These are phyloP conservation scores for Tetragonula clypearis DNA, from an alignment of 1,140 invertebrate species.

Conservation along the genomic window DNA sequence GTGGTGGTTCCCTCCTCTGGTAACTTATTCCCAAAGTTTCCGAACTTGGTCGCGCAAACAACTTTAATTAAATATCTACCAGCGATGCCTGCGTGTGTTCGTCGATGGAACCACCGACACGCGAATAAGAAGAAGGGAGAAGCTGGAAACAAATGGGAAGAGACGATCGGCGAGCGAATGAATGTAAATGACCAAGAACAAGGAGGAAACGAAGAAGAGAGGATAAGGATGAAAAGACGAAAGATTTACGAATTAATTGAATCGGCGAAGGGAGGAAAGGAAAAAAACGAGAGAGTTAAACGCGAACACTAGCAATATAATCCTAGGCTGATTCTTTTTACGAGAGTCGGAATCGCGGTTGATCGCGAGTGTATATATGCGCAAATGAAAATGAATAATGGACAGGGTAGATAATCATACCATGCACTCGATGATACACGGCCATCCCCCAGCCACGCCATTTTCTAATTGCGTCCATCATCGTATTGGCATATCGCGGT, in stretches of 20 bases:
- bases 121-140: conserved; percentile 32
- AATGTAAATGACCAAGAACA: not conserved
- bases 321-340: conserved; percentile 72
- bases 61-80: conserved; percentile 80
- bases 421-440: conserved; percentile 5
- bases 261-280: not conserved
- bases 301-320: conserved; percentile 55
- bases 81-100: conserved; percentile 22
- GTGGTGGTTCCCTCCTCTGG: conserved; percentile 39
- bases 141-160: not conserved
- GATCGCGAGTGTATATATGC: conserved; percentile 9
- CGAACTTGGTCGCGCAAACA: conserved; percentile 75
- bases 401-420: conserved; percentile 50
- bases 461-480: conserved; percentile 62
- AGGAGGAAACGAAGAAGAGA: too few species aligned
- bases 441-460: conserved; percentile 4
- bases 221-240: not conserved
- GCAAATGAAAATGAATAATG: conserved; percentile 62
- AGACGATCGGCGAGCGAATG: not conserved
- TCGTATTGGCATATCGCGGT: conserved; percentile 36
- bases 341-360: conserved; percentile 14
- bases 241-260: not conserved
- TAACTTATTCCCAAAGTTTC: conserved; percentile 78
- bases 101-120: conserved; percentile 7
- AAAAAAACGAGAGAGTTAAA: conserved; percentile 6